Conservation (phyloP, 2,888 invertebrate genomes). For the Hemithea aestivaria region DNA sequence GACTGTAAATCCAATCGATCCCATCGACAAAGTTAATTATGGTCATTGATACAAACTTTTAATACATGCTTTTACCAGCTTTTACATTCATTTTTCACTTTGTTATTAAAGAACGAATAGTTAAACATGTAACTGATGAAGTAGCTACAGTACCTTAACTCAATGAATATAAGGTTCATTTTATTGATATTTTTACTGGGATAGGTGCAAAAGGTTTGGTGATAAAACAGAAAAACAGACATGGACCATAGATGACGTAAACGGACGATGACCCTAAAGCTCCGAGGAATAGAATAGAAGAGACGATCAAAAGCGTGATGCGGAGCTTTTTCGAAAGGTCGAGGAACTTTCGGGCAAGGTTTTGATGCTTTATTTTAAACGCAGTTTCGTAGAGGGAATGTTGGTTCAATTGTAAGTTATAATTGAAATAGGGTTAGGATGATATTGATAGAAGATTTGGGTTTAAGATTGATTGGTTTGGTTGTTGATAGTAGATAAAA, state of each 20-base stretch:
- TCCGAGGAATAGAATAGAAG: constrained; percentile 45
- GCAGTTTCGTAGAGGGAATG: not conserved
- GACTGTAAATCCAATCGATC: constrained; percentile 20
- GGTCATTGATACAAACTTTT: constrained; percentile 31
- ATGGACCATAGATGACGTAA: constrained; percentile 63
- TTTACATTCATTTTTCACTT: constrained; percentile 19
- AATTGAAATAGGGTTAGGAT: constrained; percentile 12
- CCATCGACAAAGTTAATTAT: constrained; percentile 17
- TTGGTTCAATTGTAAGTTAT: constrained; percentile 13
- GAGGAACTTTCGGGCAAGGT: constrained; percentile 27
- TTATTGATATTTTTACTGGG: constrained; percentile 2
- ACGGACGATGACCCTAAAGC: constrained; percentile 49
- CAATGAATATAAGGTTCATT: constrained; percentile 17
- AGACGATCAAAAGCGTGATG: constrained; percentile 39
- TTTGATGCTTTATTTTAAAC: constrained; percentile 20
- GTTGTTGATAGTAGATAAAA: too few relatives aligned
- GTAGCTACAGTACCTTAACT: not conserved
- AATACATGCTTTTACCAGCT: constrained; percentile 26
- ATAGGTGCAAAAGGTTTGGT: constrained; percentile 34
- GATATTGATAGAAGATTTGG: not conserved
- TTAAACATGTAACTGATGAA: constrained; percentile 8
- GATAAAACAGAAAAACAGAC: constrained; percentile 49
- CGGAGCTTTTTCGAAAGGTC: constrained; percentile 32
- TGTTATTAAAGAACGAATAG: constrained; percentile 18
- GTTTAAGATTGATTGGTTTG: too few relatives aligned